Evolutionary conservation across 2,888 invertebrate species (phyloP).

Genomic region (Rhagonycha fulva): DNA sequence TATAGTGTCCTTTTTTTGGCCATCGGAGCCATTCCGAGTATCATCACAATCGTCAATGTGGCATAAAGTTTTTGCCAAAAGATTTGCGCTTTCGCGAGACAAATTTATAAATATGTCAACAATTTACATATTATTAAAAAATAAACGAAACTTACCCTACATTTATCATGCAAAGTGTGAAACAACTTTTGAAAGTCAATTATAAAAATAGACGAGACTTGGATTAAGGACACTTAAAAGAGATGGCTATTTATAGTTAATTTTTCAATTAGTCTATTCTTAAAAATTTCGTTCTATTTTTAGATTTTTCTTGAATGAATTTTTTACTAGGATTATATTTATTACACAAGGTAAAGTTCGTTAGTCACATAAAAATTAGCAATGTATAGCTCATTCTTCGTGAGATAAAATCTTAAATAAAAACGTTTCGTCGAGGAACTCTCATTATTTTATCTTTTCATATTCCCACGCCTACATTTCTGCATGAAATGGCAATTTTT

Average conservation of each 20-base stretch:
- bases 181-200: slow-evolving; percentile 3
- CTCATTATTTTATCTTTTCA: slow-evolving; percentile 16
- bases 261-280: slow-evolving; percentile 9
- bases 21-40: neutral
- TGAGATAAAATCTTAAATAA: slow-evolving; percentile 10
- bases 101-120: neutral
- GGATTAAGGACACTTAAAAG: slow-evolving; percentile 17
- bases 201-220: slow-evolving; percentile 10
- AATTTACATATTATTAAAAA: slow-evolving; percentile 7
- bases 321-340: neutral
- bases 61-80: neutral
- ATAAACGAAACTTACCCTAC: slow-evolving; percentile 19
- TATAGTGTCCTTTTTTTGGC: neutral
- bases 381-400: neutral
- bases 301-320: slow-evolving; percentile 7
- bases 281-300: slow-evolving; percentile 5
- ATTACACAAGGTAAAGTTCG: slow-evolving; percentile 5
- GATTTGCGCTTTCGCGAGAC: neutral
- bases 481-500: slow-evolving; percentile 18
- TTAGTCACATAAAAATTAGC: neutral
- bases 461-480: slow-evolving; percentile 15
- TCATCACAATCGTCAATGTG: neutral
- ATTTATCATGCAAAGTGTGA: slow-evolving; percentile 9
- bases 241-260: slow-evolving; percentile 13
- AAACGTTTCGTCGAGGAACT: slow-evolving; percentile 5